Evolutionary conservation across 2,113 vertebrate species (phyloP).

Genomic region (Oxygymnocypris stewartii): DNA sequence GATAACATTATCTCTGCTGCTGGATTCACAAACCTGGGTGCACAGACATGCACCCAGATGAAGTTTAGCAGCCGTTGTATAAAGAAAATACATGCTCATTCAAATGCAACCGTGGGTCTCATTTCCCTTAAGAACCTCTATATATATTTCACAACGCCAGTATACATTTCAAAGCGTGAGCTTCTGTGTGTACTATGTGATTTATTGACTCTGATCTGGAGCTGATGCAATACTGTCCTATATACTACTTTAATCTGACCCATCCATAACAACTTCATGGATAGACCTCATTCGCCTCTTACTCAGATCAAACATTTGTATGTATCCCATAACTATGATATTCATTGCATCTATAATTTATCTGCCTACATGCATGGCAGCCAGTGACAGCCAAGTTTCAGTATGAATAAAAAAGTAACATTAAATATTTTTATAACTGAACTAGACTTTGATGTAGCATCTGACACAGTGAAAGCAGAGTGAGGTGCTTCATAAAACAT

Average conservation of each 20-base stretch:
- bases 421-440: conserved; percentile 22
- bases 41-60: conserved; percentile 11
- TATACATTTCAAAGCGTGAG: neutral
- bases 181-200: neutral
- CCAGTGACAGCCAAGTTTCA: neutral
- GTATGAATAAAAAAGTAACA: conserved; percentile 16
- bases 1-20: conserved; percentile 57
- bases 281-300: neutral
- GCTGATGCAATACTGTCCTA: neutral
- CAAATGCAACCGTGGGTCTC: neutral
- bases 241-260: neutral
- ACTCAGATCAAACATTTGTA: neutral
- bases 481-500: conserved; percentile 10
- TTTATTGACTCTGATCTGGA: neutral
- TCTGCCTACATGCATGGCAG: conserved; percentile 18
- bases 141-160: neutral
- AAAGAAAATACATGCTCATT: conserved; percentile 29
- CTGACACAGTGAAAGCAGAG: neutral
- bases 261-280: conserved; percentile 25
- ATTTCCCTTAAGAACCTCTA: neutral
- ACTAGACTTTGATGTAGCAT: conserved; percentile 21
- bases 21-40: conserved; percentile 12
- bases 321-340: conserved; percentile 8
- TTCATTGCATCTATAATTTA: conserved; percentile 7
- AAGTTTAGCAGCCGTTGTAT: conserved; percentile 2